phyloP scores from a whole-genome alignment of 2,113 vertebrate species.

The Apteryx owenii region DNA sequence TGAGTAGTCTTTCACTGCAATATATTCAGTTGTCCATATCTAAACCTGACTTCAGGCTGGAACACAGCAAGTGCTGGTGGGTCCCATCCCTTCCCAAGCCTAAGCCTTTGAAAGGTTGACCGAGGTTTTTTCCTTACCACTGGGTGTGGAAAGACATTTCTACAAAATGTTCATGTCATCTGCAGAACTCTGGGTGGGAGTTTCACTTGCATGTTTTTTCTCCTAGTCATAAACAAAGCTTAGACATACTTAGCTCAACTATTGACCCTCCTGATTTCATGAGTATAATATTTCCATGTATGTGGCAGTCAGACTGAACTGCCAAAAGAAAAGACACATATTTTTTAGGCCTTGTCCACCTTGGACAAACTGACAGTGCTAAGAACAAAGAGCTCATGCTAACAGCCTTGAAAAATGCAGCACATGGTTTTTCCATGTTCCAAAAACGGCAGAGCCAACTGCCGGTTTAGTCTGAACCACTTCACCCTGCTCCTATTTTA shows the following conservation, averaged over 20 bases:
- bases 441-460: not conserved
- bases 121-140: not conserved
- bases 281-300: not conserved
- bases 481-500: not conserved
- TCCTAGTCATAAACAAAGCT: not conserved
- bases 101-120: not conserved
- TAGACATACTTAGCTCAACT: constrained; percentile 6
- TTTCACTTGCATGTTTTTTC: not conserved
- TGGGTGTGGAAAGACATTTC: constrained; percentile 37
- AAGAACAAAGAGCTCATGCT: not conserved
- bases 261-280: constrained; percentile 15
- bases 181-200: not conserved
- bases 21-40: not conserved
- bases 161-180: not conserved
- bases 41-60: not conserved
- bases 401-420: not conserved
- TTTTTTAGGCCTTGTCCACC: not conserved
- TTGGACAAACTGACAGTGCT: not conserved
- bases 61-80: not conserved
- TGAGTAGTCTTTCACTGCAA: not conserved
- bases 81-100: not conserved
- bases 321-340: not conserved
- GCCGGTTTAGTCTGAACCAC: not conserved
- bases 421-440: not conserved
- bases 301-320: not conserved